Conservation (phyloP, 2,797 vertebrate genomes). For the Gymnothorax javanicus region DNA sequence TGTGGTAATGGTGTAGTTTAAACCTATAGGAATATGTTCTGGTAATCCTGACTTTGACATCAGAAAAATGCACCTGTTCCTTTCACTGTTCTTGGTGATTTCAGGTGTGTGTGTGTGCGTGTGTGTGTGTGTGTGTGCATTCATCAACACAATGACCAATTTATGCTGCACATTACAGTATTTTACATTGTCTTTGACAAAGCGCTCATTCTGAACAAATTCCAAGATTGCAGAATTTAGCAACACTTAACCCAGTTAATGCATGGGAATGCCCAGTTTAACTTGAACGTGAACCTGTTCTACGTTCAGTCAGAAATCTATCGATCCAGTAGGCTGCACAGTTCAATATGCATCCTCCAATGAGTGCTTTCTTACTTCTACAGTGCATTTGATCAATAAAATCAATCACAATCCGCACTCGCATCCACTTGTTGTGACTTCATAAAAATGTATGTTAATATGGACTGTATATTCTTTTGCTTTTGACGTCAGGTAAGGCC, state of each 20-base stretch:
- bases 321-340: neutral
- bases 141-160: neutral
- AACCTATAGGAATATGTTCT: neutral
- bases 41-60: neutral
- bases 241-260: neutral
- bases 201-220: neutral
- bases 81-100: neutral
- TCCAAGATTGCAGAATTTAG: neutral
- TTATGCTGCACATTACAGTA: neutral
- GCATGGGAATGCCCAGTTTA: neutral
- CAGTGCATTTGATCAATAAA: neutral
- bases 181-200: neutral
- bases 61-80: neutral
- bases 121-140: too few species aligned
- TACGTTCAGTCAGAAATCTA: neutral
- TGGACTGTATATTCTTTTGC: neutral
- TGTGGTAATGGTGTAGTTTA: neutral
- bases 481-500: slow-evolving; percentile 1
- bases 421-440: neutral
- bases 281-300: neutral
- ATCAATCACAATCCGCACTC: neutral
- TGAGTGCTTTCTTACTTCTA: neutral
- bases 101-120: neutral
- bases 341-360: neutral
- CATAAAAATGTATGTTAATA: neutral